These are phyloP conservation scores for Emydura subglobosa DNA, from an alignment of 2,113 vertebrate genomes.

Conservation along the genomic window DNA sequence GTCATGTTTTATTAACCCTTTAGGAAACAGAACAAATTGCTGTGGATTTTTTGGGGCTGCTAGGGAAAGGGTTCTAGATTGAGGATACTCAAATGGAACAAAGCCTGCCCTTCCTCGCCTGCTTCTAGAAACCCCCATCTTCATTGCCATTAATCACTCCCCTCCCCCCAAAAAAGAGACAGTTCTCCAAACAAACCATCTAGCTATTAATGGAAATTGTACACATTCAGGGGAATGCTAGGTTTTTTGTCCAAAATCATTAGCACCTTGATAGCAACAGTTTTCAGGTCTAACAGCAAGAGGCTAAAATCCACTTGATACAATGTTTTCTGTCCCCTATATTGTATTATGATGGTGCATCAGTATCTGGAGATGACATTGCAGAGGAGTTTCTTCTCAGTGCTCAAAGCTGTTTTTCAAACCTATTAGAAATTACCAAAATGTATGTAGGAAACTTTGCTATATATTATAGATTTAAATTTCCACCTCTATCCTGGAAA, in stretches of 20 bases:
- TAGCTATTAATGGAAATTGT: fast-evolving
- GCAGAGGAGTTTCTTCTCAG: not conserved
- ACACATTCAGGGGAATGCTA: fast-evolving
- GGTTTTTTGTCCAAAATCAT: fast-evolving
- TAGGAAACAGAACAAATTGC: not conserved
- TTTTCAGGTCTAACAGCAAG: not conserved
- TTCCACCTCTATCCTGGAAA: not conserved
- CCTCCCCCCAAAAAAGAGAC: not conserved
- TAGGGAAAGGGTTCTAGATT: not conserved
- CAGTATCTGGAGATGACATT: not conserved
- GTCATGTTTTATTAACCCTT: not conserved
- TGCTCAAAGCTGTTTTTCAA: not conserved
- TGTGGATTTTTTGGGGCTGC: not conserved
- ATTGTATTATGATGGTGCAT: fast-evolving
- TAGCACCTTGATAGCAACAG: not conserved
- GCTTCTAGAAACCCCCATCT: not conserved
- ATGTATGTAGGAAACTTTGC: fast-evolving
- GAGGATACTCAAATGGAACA: not conserved
- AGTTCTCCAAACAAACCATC: not conserved
- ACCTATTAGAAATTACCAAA: fast-evolving
- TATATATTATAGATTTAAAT: not conserved
- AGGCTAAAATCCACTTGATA: not conserved
- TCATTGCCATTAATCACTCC: fast-evolving
- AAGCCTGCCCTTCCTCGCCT: not conserved
- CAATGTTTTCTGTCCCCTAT: fast-evolving